Percentiles rank a stretch among this genome's conserved stretches.
Conservation (phyloP, 2,888 invertebrate species). For the Osedax frankpressi region DNA sequence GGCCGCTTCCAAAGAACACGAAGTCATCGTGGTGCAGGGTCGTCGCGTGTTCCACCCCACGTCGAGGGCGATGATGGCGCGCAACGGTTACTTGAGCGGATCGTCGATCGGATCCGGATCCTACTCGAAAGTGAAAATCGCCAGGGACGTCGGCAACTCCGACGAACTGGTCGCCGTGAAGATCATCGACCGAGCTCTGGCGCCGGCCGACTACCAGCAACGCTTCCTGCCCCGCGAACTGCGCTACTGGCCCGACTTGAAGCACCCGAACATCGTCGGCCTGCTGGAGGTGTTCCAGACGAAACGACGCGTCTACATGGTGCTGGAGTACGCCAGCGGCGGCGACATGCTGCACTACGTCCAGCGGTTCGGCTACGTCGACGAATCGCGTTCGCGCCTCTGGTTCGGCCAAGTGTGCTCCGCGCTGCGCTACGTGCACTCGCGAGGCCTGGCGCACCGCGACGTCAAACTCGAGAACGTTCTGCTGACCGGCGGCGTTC, state of each 20-base stretch:
- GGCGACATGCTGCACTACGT: conserved; percentile 47
- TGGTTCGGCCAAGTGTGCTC: conserved; percentile 34
- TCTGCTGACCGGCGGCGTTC: conserved; percentile 46
- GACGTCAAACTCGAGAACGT: conserved; percentile 50
- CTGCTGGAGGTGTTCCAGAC: conserved; percentile 30
- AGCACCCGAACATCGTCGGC: conserved; percentile 30
- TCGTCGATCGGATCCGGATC: conserved; percentile 41
- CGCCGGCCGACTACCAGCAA: conserved; percentile 33
- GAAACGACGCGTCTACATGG: conserved; percentile 38
- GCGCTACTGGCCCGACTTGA: conserved; percentile 31
- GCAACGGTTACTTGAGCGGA: conserved; percentile 36
- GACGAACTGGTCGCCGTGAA: conserved; percentile 29
- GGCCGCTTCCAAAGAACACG: background rate
- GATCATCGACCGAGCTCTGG: conserved; percentile 29
- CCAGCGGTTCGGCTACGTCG: conserved; percentile 44
- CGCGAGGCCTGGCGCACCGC: conserved; percentile 47
- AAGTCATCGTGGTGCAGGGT: background rate
- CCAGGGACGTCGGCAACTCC: background rate
- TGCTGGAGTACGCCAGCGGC: conserved; percentile 45
- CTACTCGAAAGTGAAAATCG: conserved; percentile 36
- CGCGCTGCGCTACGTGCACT: conserved; percentile 46
- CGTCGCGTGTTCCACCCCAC: conserved; percentile 28
- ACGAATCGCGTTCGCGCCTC: conserved; percentile 36
- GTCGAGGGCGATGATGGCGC: conserved; percentile 39
- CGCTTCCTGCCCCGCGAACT: conserved; percentile 34